Base-by-base conservation (phyloP, 2,113 vertebrate genomes). In the Bothrops jararaca region DNA sequence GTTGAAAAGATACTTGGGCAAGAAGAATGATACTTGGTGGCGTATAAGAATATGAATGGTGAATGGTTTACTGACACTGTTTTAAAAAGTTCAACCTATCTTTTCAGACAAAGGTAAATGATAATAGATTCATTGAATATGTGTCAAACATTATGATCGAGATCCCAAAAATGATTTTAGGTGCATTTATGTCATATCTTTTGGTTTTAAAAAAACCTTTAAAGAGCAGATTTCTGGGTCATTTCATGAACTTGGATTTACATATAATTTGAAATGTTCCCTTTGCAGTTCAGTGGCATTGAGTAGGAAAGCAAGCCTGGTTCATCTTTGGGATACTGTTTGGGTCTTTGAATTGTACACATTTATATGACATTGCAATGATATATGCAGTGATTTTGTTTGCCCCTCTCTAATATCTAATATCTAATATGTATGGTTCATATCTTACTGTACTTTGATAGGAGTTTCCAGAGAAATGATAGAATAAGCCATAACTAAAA, bases 401-500 rank as follows among this genome's bases (percentile, higher is more conserved):
- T 54, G 52, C 86, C 80, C 87, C 0, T 29, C 11, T 69, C 45
- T 89, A 54, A 1, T 93, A 91, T 90, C n/a, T 90, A 54, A 89
- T 92, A 22, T 90, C n/a, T 90, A 54, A 89, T 92, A 22, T 85
- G 1, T 56, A 87, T 52, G 89, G 0, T 20, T 74, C 69, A 45
- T 89, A 86, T 54, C 0, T 0, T 93, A 11, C 60, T 69, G 60
- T 69, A 69, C 88, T 20, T 0, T 0, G 29, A 93, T 2, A 69
- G 39, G 2, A 52, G 8, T 0, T 15, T 58, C 8, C 85, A 58
- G 88, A 92, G 89, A 93, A 95, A 54, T 52, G 39, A 92, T 1
- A 10, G 50, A 34, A 39, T 6, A 34, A 95, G 89, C 92, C 87
- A 93, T 48, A 88, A 95, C 53, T 95, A 95, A 94, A 58, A 2